phyloP scores from a whole-genome alignment of 2,888 invertebrate genomes.

The Drosophila differens region DNA sequence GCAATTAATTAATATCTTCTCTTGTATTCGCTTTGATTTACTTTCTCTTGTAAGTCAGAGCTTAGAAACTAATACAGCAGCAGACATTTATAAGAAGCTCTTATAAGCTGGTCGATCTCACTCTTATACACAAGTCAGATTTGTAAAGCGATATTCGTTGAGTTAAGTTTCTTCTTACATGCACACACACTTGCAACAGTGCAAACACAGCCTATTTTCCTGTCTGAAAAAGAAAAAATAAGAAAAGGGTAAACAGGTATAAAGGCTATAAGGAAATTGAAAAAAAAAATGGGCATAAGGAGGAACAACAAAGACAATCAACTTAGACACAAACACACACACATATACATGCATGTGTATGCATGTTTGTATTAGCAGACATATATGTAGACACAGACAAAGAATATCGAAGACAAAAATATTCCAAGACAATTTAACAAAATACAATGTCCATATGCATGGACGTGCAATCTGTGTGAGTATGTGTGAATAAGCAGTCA shows the following conservation, averaged over 20 bases:
- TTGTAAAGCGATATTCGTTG: not conserved
- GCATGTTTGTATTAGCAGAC: not conserved
- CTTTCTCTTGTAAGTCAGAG: not conserved
- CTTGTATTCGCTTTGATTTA: not conserved
- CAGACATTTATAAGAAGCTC: not conserved
- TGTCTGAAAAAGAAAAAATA: not conserved
- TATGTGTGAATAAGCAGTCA: not conserved
- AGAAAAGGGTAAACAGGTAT: not conserved
- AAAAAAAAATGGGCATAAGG: not conserved
- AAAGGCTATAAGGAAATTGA: no score
- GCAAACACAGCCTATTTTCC: not conserved
- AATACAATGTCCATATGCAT: slow-evolving; percentile 1
- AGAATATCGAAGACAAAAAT: not conserved
- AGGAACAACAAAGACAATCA: not conserved
- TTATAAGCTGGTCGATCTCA: not conserved
- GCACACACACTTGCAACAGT: not conserved
- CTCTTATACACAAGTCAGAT: not conserved
- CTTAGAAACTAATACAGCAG: not conserved
- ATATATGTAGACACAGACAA: not conserved
- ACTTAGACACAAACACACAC: not conserved
- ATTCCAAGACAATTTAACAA: slow-evolving; percentile 13
- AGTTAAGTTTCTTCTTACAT: not conserved
- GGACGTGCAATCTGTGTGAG: not conserved
- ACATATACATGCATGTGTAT: not conserved
- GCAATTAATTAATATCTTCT: not conserved